These are phyloP conservation scores for Pagetopsis macropterus DNA, from an alignment of 2,797 vertebrate species.

Conservation along the genomic window DNA sequence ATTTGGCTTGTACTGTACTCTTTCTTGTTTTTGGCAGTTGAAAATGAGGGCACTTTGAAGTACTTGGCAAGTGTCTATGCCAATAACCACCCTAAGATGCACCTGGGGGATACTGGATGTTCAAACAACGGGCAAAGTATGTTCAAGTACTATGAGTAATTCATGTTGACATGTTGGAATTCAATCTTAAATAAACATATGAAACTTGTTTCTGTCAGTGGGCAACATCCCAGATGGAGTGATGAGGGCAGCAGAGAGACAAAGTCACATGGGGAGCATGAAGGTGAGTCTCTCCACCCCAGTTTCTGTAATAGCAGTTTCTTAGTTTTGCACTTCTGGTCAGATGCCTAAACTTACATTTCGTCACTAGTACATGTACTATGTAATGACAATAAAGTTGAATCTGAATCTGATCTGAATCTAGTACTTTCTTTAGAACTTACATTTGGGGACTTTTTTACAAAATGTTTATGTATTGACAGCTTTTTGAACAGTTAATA, in stretches of 20 bases:
- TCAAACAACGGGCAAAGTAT: constrained; percentile 85
- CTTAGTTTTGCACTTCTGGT: no score
- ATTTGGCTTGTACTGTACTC: not conserved
- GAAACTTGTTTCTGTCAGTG: constrained; percentile 71
- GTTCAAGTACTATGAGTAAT: constrained; percentile 25
- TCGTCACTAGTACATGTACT: no score
- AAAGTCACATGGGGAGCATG: constrained; percentile 97
- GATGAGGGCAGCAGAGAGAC: constrained; percentile 92
- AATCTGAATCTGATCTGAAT: no score
- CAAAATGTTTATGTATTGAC: not conserved
- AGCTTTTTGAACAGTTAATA: not conserved
- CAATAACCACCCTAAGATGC: constrained; percentile 93
- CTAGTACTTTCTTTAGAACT: no score
- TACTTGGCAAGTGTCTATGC: constrained; percentile 94
- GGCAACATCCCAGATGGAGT: constrained; percentile 92
- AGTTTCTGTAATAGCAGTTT: not conserved
- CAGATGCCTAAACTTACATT: no score
- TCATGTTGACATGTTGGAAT: not conserved
- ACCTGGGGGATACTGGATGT: constrained; percentile 90
- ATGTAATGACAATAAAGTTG: no score
- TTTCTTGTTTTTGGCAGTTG: constrained; percentile 81
- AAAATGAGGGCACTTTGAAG: constrained; percentile 94
- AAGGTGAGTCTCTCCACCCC: constrained; percentile 83
- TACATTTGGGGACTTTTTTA: not conserved
- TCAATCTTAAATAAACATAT: not conserved